These are phyloP conservation scores for Lymantria monacha DNA, from an alignment of 2,888 invertebrate species.

Conservation along the genomic window DNA sequence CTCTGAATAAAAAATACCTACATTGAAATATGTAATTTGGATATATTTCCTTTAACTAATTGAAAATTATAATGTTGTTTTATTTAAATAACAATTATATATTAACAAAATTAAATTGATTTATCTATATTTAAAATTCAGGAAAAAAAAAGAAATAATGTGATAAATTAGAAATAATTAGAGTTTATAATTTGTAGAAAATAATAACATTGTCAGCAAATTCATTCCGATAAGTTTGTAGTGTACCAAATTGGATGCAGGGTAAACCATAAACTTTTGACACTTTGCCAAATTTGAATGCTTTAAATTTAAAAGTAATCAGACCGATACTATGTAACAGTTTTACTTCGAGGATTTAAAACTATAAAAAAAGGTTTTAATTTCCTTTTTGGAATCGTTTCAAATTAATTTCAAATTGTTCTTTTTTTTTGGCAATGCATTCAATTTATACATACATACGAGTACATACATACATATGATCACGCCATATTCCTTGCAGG, in stretches of 20 bases:
- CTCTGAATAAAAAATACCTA: too few relatives aligned
- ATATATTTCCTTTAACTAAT: too few relatives aligned
- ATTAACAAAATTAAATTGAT: too few relatives aligned
- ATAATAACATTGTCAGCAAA: constrained; percentile 22
- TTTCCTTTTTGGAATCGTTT: constrained; percentile 35
- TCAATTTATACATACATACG: constrained; percentile 27
- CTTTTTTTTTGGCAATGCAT: constrained; percentile 20
- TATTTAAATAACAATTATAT: too few relatives aligned
- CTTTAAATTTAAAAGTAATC: constrained; percentile 49
- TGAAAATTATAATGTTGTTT: too few relatives aligned
- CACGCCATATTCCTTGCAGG: too few relatives aligned
- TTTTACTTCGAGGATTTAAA: constrained; percentile 24
- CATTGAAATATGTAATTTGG: too few relatives aligned
- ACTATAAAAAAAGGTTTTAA: constrained; percentile 31
- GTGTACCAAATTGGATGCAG: constrained; percentile 22
- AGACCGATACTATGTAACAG: constrained; percentile 40
- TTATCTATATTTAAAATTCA: too few relatives aligned
- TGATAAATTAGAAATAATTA: too few relatives aligned
- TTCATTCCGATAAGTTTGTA: constrained; percentile 27
- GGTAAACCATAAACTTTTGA: constrained; percentile 48
- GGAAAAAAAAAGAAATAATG: too few relatives aligned
- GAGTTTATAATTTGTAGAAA: too few relatives aligned
- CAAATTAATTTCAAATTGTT: constrained; percentile 29
- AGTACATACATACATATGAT: too few relatives aligned
- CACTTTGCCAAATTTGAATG: constrained; percentile 50